Percentiles rank a stretch among this genome's conserved stretches.
phyloP scores from a whole-genome alignment of 2,113 vertebrate species.

The Columbina picui region DNA sequence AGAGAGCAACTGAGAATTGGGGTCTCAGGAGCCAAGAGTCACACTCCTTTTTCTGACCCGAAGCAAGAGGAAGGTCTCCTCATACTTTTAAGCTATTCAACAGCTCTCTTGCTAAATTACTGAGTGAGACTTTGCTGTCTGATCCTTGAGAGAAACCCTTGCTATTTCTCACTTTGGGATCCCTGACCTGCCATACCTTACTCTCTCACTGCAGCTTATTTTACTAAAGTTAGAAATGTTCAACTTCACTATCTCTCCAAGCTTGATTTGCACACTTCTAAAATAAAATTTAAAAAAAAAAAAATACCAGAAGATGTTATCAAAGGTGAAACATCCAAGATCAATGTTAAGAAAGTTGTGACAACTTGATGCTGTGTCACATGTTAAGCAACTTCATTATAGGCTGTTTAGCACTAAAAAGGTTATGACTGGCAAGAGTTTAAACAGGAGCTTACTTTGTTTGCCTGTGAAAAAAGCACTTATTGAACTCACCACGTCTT shows the following conservation, averaged over 20 bases:
- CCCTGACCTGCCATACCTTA: constrained; percentile 7
- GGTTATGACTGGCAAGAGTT: neutral
- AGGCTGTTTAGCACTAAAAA: neutral
- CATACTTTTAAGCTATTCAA: constrained; percentile 38
- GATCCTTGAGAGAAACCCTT: constrained; percentile 13
- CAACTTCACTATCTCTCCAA: neutral
- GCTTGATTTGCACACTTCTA: neutral
- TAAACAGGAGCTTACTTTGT: constrained; percentile 14
- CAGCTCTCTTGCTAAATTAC: constrained; percentile 19
- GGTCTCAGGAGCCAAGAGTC: constrained; percentile 25
- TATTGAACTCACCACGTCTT: constrained; percentile 14
- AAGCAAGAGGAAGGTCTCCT: constrained; percentile 2
- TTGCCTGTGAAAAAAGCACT: neutral
- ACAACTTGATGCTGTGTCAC: neutral
- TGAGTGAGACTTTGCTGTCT: constrained; percentile 2
- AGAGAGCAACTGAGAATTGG: constrained; percentile 3
- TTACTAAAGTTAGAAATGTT: neutral
- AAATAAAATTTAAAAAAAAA: neutral
- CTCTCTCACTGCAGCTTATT: neutral
- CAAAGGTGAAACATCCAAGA: neutral
- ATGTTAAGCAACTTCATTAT: neutral
- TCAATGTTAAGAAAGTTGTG: neutral
- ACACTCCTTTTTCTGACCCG: neutral
- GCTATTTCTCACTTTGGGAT: constrained; percentile 9
- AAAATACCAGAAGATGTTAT: neutral